Conservation (phyloP, 1,140 invertebrate genomes). For the Elysia chlorotica region DNA sequence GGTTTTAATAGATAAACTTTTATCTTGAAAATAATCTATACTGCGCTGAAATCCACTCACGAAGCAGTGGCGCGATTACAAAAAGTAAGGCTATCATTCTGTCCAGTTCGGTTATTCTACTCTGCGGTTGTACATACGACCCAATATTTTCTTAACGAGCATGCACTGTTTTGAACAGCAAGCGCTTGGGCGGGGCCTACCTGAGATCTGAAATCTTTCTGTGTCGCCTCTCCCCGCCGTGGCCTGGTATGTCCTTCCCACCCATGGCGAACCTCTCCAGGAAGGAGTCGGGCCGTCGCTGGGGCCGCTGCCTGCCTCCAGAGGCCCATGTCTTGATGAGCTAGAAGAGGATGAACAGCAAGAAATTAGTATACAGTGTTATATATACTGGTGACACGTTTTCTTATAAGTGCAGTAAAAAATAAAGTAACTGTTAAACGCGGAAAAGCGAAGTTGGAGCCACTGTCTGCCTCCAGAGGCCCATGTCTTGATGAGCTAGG, state of each 20-base stretch:
- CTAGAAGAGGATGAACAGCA: conserved; percentile 41
- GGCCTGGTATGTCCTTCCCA: conserved; percentile 50
- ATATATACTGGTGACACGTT: neutral
- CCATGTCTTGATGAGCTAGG: conserved; percentile 63
- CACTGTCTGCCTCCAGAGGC: conserved; percentile 53
- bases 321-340: conserved; percentile 63
- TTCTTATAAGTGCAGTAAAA: neutral
- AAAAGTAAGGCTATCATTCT: too few species aligned
- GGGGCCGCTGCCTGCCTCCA: conserved; percentile 47
- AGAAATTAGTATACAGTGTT: neutral
- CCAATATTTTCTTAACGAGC: too few species aligned
- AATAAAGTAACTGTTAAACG: neutral
- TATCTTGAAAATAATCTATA: too few species aligned
- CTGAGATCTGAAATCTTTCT: conserved; percentile 55
- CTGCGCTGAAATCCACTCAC: too few species aligned
- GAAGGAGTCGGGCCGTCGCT: conserved; percentile 65
- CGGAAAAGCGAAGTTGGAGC: conserved; percentile 46
- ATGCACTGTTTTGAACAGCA: neutral
- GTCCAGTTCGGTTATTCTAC: too few species aligned
- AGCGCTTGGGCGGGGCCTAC: conserved; percentile 9
- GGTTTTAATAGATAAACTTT: too few species aligned
- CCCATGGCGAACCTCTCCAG: conserved; percentile 66
- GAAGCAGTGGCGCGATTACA: too few species aligned
- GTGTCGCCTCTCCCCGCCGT: conserved; percentile 39
- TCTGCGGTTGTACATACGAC: too few species aligned